phyloP scores from a whole-genome alignment of 1,140 invertebrate genomes.

The Octopus bimaculoides region DNA sequence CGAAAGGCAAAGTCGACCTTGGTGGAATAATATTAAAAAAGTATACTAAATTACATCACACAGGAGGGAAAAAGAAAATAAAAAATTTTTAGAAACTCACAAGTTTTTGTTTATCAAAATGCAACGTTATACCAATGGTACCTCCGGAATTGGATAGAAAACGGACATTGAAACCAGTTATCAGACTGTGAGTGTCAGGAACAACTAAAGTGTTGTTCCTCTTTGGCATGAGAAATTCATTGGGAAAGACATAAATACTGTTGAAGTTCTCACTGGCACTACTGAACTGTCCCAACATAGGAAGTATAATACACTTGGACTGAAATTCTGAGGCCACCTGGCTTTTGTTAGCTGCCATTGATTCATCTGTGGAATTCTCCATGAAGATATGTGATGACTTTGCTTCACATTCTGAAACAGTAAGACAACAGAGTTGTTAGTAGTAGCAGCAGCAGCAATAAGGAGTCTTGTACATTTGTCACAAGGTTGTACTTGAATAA shows the following conservation, averaged over 20 bases:
- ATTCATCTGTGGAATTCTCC: neutral
- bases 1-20: too few relatives aligned
- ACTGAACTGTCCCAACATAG: constrained; percentile 8
- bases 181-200: neutral
- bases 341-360: neutral
- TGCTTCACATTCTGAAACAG: neutral
- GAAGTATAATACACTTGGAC: neutral
- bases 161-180: constrained; percentile 4
- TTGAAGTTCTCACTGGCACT: neutral
- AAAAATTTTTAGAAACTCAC: neutral
- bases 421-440: neutral
- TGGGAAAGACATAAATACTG: neutral
- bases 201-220: neutral
- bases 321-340: neutral
- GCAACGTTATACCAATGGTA: neutral
- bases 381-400: neutral
- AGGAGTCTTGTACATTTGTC: too few relatives aligned
- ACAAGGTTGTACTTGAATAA: too few relatives aligned
- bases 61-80: too few relatives aligned
- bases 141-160: neutral
- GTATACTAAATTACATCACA: too few relatives aligned
- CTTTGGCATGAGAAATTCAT: neutral
- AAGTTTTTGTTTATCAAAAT: neutral
- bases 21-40: too few relatives aligned
- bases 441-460: too few relatives aligned